Evolutionary conservation across 1,140 invertebrate genomes (phyloP), one percentile per base, ranked within the genome.

Genomic region (Eueides isabella): DNA sequence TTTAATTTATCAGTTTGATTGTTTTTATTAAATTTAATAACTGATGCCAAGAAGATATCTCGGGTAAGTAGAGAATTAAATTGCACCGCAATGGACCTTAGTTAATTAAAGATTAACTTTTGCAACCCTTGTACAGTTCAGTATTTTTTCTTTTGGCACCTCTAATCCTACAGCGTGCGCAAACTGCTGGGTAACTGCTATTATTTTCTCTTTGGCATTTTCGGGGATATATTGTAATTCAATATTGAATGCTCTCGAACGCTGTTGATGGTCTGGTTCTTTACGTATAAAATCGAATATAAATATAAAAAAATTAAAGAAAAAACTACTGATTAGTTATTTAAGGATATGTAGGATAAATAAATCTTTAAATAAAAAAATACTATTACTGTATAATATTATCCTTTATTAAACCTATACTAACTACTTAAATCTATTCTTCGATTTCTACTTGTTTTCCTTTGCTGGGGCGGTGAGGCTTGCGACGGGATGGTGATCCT

Each of bases 401-500:
- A 75, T 70, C 28, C 67, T 78, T 78, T 77, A 77, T 84, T 88
- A 55, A 76, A 72, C 62, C 83, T 63, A 63, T n/a, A 63, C 61
- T 89, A 87, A 78, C 74, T 81, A 76, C 44, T 73, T 82, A 87
- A 83, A 82, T 83, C 33, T 88, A 80, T 55, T 85, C 83, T 72
- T 87, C 85, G 12, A 72, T 80, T 29, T 80, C 79, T 5, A 80
- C 78, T 23, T 84, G 77, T 61, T 92, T 92, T 28, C 80, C 83
- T 68, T 90, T 92, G 38, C 62, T 35, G 4, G 89, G 89, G 73
- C 91, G 88, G 28, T 88, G 86, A 0, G 93, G 93, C 80, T 94
- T 95, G 84, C 95, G 94, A 75, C 94, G 95, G 1, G 94, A 94
- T 19, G 94, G 93, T 67, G 93, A 92, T 0, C 93, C 85, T 73